phyloP scores from a whole-genome alignment of 2,888 invertebrate genomes.

The Hypena proboscidalis region DNA sequence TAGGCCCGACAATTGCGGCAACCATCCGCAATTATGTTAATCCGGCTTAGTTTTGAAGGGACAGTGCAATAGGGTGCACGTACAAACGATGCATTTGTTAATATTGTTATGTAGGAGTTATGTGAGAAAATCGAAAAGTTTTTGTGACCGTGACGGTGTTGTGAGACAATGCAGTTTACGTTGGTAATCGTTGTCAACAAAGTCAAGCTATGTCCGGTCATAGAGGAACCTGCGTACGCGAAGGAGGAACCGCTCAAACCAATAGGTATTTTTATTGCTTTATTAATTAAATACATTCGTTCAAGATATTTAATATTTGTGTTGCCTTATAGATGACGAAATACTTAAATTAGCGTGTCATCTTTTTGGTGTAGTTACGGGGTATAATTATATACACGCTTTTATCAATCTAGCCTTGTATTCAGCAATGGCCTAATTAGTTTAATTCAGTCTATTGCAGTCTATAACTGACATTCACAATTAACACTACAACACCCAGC shows the following conservation, averaged over 20 bases:
- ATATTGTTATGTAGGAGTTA: conserved; percentile 62
- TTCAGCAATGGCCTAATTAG: conserved; percentile 4
- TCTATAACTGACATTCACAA: no score
- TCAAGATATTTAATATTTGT: no score
- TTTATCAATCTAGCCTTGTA: no score
- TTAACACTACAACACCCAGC: no score
- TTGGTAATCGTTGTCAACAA: conserved; percentile 80
- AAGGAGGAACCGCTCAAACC: conserved; percentile 68
- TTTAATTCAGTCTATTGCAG: no score
- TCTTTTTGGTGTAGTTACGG: no score
- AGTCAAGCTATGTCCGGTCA: conserved; percentile 75
- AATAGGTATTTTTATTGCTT: conserved; percentile 60
- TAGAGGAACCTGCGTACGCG: no score
- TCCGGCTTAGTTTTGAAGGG: conserved; percentile 77
- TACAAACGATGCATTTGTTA: conserved; percentile 72
- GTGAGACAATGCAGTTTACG: conserved; percentile 79
- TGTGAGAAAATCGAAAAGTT: conserved; percentile 66
- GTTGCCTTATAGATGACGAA: no score
- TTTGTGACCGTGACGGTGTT: conserved; percentile 57
- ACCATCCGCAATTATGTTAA: conserved; percentile 75
- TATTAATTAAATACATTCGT: neutral
- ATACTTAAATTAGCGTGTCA: no score
- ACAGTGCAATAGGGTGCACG: conserved; percentile 72
- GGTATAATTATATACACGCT: no score
- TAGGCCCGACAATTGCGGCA: conserved; percentile 71